Evolutionary conservation across 2,888 invertebrate genomes (phyloP), one percentile per base, ranked within the genome.

Genomic region (Thymelicus sylvestris): DNA sequence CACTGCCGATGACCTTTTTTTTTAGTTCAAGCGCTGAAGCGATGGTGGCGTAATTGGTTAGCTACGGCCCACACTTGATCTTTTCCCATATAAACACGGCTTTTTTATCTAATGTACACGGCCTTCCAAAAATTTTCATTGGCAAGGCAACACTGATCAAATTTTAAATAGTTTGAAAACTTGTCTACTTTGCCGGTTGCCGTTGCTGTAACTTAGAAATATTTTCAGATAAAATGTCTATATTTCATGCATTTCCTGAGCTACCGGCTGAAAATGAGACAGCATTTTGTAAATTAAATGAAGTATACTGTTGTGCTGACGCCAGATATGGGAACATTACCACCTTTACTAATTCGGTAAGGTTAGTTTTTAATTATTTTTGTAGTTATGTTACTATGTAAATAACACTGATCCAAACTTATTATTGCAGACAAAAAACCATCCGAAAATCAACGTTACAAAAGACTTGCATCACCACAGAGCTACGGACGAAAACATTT

Each of bases 401-500:
- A 13, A 0, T 41, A 59, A 61, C 63, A 64, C 65, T 72, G 61
- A 62, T 70, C 48, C 62, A 55, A 19, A 24, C 19, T 31, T 15
- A 24, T 68, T 73, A 39, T 91, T 92, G 74, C 82, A 96, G 95
- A 91, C 95, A 0, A 95, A 95, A 68, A 93, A 93, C 62, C 96
- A 97, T 88, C 97, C 97, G 0, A 94, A 95, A 76, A 95, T 97
- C 39, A 95, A 95, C 77, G 95, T 97, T 8, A 96, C 96, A 19
- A 87, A 95, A 82, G 95, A 96, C 81, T 87, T 95, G 94, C 78
- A 95, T 93, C 90, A 93, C 74, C 93, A 92, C 75, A 85, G 95
- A 93, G 73, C 91, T 87, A 70, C 95, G 83, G 85, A 95, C 87
- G 81, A 94, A 91, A 80, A 96, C 95, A 86, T 93, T 95, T 82